Percentiles rank a stretch among this genome's conserved stretches.
Conservation (phyloP, 2,797 vertebrate genomes). For the Fratercula arctica region DNA sequence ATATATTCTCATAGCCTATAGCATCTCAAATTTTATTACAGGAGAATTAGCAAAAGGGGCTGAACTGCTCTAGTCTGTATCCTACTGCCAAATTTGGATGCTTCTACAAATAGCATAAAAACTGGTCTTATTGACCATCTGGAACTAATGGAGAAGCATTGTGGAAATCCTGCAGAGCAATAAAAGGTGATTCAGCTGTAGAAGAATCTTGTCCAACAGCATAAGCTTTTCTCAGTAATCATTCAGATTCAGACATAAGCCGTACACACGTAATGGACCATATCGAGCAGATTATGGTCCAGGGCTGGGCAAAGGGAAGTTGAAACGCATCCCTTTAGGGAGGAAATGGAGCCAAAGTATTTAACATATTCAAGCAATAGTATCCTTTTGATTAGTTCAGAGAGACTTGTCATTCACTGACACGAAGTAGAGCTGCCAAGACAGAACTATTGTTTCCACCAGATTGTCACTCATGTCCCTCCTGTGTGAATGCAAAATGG, state of each 20-base stretch:
- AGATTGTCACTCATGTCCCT: neutral
- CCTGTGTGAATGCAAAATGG: neutral
- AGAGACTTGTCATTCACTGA: neutral
- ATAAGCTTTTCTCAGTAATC: constrained; percentile 2
- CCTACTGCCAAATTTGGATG: neutral
- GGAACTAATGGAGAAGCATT: constrained; percentile 11
- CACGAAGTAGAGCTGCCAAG: neutral
- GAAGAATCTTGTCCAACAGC: neutral
- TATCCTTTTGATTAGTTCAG: neutral
- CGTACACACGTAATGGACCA: neutral
- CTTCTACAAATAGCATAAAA: constrained; percentile 3
- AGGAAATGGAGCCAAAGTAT: neutral
- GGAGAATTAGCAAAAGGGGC: neutral
- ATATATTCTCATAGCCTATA: neutral
- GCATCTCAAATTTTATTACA: neutral
- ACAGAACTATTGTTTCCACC: neutral
- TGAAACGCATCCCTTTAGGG: neutral
- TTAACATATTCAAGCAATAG: neutral
- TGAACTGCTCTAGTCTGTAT: neutral
- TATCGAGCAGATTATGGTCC: neutral
- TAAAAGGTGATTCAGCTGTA: constrained; percentile 4
- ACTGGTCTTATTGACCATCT: neutral
- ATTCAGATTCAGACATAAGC: neutral
- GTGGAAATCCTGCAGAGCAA: constrained; percentile 13
- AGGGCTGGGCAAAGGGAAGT: neutral